Percentiles rank a stretch among this genome's conserved stretches.
Conservation (phyloP, 2,113 vertebrate genomes). For the Oryzias celebensis region DNA sequence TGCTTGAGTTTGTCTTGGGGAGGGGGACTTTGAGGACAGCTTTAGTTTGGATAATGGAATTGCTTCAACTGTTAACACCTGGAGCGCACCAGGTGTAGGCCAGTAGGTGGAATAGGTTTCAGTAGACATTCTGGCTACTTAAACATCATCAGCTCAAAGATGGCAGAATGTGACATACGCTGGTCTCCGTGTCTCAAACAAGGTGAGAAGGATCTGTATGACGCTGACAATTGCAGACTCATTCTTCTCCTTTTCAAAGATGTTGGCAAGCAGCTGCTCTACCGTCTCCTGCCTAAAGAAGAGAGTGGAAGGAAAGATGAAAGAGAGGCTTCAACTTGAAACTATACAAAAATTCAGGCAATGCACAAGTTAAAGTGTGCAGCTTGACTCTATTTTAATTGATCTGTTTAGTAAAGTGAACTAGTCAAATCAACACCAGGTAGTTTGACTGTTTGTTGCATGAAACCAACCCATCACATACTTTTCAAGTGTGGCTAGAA, state of each 20-base stretch:
- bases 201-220: constrained; percentile 94
- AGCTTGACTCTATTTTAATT: neutral
- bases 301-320: neutral
- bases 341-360: no score
- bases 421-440: neutral
- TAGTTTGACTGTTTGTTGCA: neutral
- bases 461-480: constrained; percentile 60
- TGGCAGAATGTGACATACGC: constrained; percentile 80
- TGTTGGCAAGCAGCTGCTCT: constrained; percentile 93
- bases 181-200: constrained; percentile 95
- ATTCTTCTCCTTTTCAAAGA: constrained; percentile 96
- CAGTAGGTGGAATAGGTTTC: no score
- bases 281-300: constrained; percentile 90
- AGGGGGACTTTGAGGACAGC: no score
- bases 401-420: neutral
- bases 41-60: no score
- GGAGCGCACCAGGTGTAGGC: no score
- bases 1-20: no score
- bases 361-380: no score
- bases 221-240: constrained; percentile 97
- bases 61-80: no score
- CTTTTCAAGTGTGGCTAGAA: constrained; percentile 97
- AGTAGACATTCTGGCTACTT: no score
- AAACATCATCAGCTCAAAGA: no score
- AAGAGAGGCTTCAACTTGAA: neutral